phyloP scores from a whole-genome alignment of 2,113 vertebrate species.

The Centropus unirufus region DNA sequence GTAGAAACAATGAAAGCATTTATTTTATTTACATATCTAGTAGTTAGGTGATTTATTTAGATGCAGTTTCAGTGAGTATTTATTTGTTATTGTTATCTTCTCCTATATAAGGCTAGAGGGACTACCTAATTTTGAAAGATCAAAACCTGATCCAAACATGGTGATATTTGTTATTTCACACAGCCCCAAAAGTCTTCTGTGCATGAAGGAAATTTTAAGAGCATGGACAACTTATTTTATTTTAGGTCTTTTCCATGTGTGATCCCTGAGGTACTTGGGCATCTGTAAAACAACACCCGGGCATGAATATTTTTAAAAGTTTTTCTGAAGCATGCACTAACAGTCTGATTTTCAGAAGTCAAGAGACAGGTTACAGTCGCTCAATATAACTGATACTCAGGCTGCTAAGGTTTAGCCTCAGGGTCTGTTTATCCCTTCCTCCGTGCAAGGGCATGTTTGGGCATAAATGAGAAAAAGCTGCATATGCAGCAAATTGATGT shows the following conservation, averaged over 20 bases:
- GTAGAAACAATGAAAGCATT: not conserved
- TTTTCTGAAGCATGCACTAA: not conserved
- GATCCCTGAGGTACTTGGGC: not conserved
- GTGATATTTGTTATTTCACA: not conserved
- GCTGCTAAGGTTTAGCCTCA: not conserved
- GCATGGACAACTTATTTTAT: not conserved
- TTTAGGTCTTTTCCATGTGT: not conserved
- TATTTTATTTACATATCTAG: not conserved
- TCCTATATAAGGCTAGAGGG: not conserved
- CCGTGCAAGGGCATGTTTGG: not conserved
- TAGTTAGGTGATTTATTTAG: not conserved
- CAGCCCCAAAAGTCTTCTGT: not conserved
- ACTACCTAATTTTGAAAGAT: not conserved
- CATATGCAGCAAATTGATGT: not conserved
- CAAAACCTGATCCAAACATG: not conserved
- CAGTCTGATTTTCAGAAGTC: not conserved
- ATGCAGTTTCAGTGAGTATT: not conserved
- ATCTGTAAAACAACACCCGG: not conserved
- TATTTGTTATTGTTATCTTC: not conserved
- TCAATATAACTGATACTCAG: not conserved
- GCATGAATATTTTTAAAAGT: not conserved
- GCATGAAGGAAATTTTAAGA: not conserved
- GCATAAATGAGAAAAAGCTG: not conserved
- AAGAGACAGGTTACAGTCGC: not conserved
- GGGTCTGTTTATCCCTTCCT: not conserved